Conservation (phyloP, 1,140 invertebrate species). For the Plutomurus gul region DNA sequence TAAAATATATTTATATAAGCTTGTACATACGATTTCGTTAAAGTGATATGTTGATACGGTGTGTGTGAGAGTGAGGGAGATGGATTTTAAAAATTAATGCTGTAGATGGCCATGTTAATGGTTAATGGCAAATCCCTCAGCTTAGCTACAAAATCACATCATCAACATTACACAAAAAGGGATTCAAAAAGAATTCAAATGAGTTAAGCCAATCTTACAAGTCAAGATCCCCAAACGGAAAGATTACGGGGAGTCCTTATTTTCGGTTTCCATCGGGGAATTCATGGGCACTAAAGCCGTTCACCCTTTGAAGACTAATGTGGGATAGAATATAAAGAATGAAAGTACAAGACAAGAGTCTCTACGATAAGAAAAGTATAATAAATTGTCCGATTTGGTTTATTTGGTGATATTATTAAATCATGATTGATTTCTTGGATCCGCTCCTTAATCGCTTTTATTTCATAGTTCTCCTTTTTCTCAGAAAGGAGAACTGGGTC, state of each 20-base stretch:
- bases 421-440: constrained; percentile 3
- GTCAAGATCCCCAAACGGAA: too few relatives aligned
- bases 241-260: too few relatives aligned
- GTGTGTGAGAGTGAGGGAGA: background rate
- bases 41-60: background rate
- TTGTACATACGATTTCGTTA: background rate
- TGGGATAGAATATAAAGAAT: too few relatives aligned
- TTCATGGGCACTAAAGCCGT: too few relatives aligned
- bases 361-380: background rate
- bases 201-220: background rate
- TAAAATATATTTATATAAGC: too few relatives aligned
- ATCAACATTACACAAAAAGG: background rate
- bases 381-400: background rate
- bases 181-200: constrained; percentile 12
- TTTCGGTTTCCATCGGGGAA: too few relatives aligned
- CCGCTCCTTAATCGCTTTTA: background rate
- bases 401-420: constrained; percentile 18
- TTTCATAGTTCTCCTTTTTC: background rate
- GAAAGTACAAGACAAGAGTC: too few relatives aligned
- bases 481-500: too few relatives aligned
- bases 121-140: background rate
- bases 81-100: constrained; percentile 19
- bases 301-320: too few relatives aligned
- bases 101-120: background rate
- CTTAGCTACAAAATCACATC: background rate